Evolutionary conservation across 2,797 vertebrate species (phyloP), one percentile per base, ranked within the genome.

Genomic region (Paedocypris micromegethes): DNA sequence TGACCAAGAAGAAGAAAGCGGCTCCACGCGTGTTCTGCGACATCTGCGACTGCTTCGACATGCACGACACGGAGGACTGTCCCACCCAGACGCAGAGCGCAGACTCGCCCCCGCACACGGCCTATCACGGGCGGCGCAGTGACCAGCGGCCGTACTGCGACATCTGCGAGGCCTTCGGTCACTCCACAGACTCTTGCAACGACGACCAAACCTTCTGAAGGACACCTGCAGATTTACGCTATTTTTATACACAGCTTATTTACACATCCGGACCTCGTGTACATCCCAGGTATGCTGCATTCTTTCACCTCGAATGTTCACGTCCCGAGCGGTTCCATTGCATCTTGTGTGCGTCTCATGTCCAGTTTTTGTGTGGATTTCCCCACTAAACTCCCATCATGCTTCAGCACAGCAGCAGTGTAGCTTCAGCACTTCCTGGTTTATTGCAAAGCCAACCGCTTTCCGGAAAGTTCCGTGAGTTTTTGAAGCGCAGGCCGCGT

Each of bases 41-140:
- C 79, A 97, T 98, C 81, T 98, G 96, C 54, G 96, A 97, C 88
- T 93, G 93, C 87, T 98, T 98, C 1, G 95, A 98, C 72, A 92
- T 92, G 55, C 96, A 98, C 0, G 95, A 98, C 86, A 97, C 94
- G 0, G 96, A 97, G 80, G 95, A 98, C 82, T 98, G 96, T 58
- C 96, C 95, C 2, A 98, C 94, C 0, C 95, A 98, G 88, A 88
- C 91, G 0, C 96, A 97, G 88, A 88, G 91, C 55, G 87, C 91
- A 0, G 94, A 96, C 79, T 90, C 94, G 0, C 91, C 93, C 0
- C 94, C 93, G 0, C 96, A 98, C 83, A 92, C 92, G 0, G 83
- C 92, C 0, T 90, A 96, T 60, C 94, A 91, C 0, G 95, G 96
- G 65, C 92, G 89, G 77, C 86, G 91, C 9, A 84, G 86, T 0